Conservation (phyloP, 2,113 vertebrate species). For the Pao palembangensis region DNA sequence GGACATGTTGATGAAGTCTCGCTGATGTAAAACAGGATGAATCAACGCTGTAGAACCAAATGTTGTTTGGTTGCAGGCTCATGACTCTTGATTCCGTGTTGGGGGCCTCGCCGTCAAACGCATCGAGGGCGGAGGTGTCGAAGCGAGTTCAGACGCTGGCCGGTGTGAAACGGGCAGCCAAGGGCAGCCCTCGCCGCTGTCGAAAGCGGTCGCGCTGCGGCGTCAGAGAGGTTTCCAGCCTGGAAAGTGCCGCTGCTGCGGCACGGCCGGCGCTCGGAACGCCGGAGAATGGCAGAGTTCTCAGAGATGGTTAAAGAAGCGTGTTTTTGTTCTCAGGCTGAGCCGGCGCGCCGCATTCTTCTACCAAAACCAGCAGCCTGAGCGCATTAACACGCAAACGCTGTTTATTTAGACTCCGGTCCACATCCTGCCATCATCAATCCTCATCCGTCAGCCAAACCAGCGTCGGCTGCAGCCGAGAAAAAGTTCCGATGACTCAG, state of each 20-base stretch:
- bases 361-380: neutral
- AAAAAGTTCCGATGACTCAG: neutral
- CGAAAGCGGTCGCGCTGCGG: constrained; percentile 30
- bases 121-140: no score
- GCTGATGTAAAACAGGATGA: constrained; percentile 67
- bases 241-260: constrained; percentile 15
- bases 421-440: neutral
- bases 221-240: constrained; percentile 22
- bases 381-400: neutral
- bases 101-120: no score
- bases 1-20: constrained; percentile 68
- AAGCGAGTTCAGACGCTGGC: no score
- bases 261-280: neutral
- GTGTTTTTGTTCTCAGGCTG: constrained; percentile 18
- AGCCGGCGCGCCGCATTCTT: neutral
- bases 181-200: constrained; percentile 32
- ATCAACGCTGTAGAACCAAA: constrained; percentile 62
- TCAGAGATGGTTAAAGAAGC: neutral
- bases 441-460: neutral
- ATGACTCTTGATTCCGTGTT: no score
- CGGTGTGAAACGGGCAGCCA: constrained; percentile 17
- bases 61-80: constrained; percentile 59
- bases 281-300: neutral
- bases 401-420: neutral
- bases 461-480: neutral